Base-by-base conservation (phyloP, 2,113 vertebrate species). In the Etia nguti region DNA sequence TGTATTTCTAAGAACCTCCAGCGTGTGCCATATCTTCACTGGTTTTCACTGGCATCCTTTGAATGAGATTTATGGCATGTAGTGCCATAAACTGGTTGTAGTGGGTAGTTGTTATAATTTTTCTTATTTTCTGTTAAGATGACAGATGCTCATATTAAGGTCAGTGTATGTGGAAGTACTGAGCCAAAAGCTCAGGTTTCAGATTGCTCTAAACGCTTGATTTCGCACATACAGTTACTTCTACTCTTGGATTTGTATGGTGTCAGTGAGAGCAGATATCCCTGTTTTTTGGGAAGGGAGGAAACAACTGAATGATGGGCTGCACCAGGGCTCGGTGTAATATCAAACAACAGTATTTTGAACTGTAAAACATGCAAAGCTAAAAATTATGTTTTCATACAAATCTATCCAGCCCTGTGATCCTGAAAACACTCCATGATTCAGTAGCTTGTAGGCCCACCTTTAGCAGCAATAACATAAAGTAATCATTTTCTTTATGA, bases 401-500 rank as follows among this genome's bases (percentile, higher is more conserved):
- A 43, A 73, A 26, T 46, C 22, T 73, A 15, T 73, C 24, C 0
- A 2, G 15, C 26, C 68, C 38, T 10, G 68, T 73, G 38, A 73
- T 46, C 38, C 38, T 0, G 16, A 73, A 13, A 26, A 46, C 8
- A 18, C 68, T 26, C 8, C n/a, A 18, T 18, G 13, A 73, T 46
- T 46, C 38, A 43, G 8, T 16, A 70, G 13, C 38, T 73, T 46
- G 13, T 46, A 73, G 68, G 46, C 46, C 38, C 68, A 73, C 68
- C 8, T 16, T 70, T 43, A 70, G 12, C n/a, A 70, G 65, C 38
- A 70, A 43, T 43, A 70, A 70, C 1, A 0, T 46, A 70, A 26
- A 43, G 65, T 26, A 70, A 70, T 29, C 22, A 29, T 70, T 70
- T 46, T 26, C 65, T 46, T 43, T 70, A 70, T 46, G 65, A 46